Conservation (phyloP, 2,113 vertebrate species). For the Hydrochoerus hydrochaeris region DNA sequence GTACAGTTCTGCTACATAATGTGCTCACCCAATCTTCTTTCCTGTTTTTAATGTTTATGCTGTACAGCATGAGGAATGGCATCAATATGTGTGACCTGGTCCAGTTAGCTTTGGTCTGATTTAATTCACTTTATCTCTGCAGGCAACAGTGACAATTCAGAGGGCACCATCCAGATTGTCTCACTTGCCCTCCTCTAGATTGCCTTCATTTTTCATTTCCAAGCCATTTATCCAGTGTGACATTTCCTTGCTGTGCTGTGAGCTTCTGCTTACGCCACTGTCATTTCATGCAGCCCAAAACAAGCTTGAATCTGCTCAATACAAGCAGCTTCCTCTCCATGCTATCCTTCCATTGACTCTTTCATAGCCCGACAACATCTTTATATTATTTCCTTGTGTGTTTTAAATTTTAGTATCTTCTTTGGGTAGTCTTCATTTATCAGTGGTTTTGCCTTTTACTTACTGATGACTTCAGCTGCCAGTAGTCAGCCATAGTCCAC, state of each 20-base stretch:
- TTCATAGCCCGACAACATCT: not conserved
- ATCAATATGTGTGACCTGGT: not conserved
- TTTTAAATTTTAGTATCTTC: constrained; percentile 1
- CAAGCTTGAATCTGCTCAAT: not conserved
- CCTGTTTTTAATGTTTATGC: not conserved
- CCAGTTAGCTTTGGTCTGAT: not conserved
- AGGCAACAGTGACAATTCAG: not conserved
- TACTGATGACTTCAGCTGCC: not conserved
- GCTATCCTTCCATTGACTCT: not conserved
- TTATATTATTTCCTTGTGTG: not conserved
- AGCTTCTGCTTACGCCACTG: not conserved
- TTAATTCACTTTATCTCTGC: not conserved
- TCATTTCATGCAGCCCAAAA: too few relatives aligned
- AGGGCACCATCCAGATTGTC: not conserved
- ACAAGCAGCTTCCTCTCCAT: not conserved
- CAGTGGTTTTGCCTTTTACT: not conserved
- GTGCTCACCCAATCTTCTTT: not conserved
- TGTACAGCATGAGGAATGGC: accelerated
- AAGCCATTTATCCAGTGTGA: not conserved
- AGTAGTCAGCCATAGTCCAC: not conserved
- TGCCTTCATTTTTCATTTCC: not conserved
- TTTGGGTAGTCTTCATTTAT: not conserved
- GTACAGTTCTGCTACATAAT: not conserved
- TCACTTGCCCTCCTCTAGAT: not conserved
- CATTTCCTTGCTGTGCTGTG: not conserved